phyloP scores from a whole-genome alignment of 2,888 invertebrate species.

The Laspeyria flexula region DNA sequence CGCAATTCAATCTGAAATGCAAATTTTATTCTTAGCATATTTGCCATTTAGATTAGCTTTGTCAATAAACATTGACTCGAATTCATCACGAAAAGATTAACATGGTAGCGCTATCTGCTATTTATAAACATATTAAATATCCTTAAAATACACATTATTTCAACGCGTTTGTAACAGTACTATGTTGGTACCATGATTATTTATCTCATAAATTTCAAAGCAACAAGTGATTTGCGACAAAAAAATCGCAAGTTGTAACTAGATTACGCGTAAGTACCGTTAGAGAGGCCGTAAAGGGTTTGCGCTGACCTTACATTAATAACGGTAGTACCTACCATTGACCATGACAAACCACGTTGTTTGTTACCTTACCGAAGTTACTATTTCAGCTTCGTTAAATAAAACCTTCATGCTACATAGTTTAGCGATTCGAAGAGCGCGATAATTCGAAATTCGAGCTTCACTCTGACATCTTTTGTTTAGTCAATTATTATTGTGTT shows the following conservation, averaged over 20 bases:
- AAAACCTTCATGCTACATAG: too few species aligned
- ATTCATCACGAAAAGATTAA: conserved; percentile 34
- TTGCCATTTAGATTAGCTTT: conserved; percentile 49
- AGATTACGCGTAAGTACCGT: conserved; percentile 46
- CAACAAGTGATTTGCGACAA: conserved; percentile 9
- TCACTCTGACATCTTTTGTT: too few species aligned
- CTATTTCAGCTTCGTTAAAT: not conserved
- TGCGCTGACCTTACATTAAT: conserved; percentile 49
- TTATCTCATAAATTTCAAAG: too few species aligned
- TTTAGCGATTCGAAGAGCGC: too few species aligned
- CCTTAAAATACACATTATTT: too few species aligned
- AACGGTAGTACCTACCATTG: conserved; percentile 40
- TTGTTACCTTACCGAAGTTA: conserved; percentile 1
- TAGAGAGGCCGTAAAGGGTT: conserved; percentile 57
- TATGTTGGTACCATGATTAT: too few species aligned
- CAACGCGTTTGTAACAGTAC: too few species aligned
- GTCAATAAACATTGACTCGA: conserved; percentile 25
- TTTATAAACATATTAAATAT: too few species aligned
- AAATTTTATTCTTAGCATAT: conserved; percentile 24
- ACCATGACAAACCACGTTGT: conserved; percentile 36
- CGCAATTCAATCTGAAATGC: conserved; percentile 25
- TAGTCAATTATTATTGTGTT: too few species aligned
- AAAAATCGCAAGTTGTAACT: conserved; percentile 30
- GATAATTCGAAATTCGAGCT: too few species aligned
- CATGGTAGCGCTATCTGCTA: conserved; percentile 21